Evolutionary conservation across 1,140 invertebrate species (phyloP).

Genomic region (Heterodera schachtii): DNA sequence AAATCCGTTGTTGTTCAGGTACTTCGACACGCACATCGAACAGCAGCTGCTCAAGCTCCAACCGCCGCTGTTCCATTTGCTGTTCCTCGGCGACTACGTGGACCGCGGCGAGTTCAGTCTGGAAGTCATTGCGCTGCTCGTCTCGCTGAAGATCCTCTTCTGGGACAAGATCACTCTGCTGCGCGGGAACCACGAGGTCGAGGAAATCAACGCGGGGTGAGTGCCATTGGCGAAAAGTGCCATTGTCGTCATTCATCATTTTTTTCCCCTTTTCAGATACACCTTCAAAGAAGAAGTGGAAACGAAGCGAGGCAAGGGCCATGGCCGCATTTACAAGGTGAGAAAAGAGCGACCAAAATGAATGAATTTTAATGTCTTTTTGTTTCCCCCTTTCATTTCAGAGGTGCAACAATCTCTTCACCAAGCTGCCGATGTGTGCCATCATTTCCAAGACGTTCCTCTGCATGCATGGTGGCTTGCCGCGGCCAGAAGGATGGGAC

Average conservation of each 20-base stretch:
- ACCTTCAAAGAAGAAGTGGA: constrained; percentile 5
- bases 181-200: constrained; percentile 20
- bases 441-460: constrained; percentile 3
- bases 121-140: constrained; percentile 71
- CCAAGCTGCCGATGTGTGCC: constrained; percentile 9
- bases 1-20: neutral
- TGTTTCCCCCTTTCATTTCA: neutral
- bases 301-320: neutral
- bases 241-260: neutral
- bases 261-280: constrained; percentile 1
- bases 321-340: neutral
- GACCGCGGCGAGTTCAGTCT: constrained; percentile 77
- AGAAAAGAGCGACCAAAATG: neutral
- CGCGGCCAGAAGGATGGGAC: constrained; percentile 10
- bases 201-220: constrained; percentile 21
- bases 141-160: constrained; percentile 70
- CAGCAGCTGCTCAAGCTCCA: neutral
- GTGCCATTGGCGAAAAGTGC: neutral
- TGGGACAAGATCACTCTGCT: constrained; percentile 73
- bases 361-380: neutral
- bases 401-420: constrained; percentile 16
- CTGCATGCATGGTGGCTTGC: constrained; percentile 21
- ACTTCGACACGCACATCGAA: neutral
- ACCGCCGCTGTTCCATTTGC: constrained; percentile 2
- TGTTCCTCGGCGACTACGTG: constrained; percentile 20